Conservation (phyloP, 37 sponge, comb jelly and placozoan genomes). For the Mnemiopsis leidyi region DNA sequence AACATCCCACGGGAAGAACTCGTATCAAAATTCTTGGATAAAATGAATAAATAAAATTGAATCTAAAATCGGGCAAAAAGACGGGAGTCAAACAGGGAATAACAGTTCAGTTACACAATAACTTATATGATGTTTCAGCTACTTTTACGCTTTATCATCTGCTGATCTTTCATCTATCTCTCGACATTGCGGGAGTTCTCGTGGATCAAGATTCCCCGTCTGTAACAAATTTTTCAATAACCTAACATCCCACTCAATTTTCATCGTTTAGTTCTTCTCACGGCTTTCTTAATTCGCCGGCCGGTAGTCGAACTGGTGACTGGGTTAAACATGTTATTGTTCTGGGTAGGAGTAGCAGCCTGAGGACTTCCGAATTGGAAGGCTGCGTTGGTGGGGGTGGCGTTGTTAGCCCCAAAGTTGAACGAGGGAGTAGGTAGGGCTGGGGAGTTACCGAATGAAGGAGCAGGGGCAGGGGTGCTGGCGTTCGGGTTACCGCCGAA, state of each 20-base stretch:
- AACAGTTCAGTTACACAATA: background rate
- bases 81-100: background rate
- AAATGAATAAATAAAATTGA: constrained; percentile 62
- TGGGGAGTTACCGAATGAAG: background rate
- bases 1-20: background rate
- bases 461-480: background rate
- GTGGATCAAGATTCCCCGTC: no score
- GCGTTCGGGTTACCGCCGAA: background rate
- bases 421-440: constrained; percentile 13
- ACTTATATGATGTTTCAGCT: background rate
- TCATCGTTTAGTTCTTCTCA: constrained; percentile 60
- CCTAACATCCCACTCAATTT: background rate
- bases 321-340: constrained; percentile 54
- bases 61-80: constrained; percentile 28
- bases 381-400: background rate
- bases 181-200: no score
- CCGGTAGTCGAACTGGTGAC: background rate
- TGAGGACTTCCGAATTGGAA: constrained; percentile 41
- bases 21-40: constrained; percentile 56
- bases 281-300: constrained; percentile 52
- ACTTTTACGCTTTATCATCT: background rate
- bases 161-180: background rate
- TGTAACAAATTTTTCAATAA: background rate
- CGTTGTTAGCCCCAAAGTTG: constrained; percentile 17
- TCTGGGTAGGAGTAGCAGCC: background rate